phyloP scores from a whole-genome alignment of 2,888 invertebrate genomes.

The Thecophora atra region DNA sequence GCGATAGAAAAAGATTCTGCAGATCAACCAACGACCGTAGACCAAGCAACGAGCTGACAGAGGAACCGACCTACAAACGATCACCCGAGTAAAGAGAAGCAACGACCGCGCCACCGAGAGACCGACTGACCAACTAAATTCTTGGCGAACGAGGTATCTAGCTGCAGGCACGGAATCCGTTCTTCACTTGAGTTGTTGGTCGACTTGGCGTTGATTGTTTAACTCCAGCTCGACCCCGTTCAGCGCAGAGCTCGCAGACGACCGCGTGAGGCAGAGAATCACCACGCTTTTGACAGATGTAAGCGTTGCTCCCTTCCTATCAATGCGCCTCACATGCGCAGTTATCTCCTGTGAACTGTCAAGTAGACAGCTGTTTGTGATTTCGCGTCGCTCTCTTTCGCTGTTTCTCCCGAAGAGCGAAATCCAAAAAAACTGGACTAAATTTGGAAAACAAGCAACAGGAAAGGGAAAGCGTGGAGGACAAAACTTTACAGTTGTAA shows the following conservation, averaged over 20 bases:
- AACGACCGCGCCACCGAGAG: not conserved
- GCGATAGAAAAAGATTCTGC: not conserved
- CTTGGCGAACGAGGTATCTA: not conserved
- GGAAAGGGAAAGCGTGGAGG: slow-evolving; percentile 1
- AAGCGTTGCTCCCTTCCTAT: not conserved
- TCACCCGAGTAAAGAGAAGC: not conserved
- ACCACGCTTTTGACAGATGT: not conserved
- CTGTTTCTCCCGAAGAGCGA: not conserved
- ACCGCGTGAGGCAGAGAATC: slow-evolving; percentile 33
- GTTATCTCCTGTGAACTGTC: slow-evolving; percentile 16
- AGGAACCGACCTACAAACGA: not conserved
- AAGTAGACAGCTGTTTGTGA: slow-evolving; percentile 30
- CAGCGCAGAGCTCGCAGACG: slow-evolving; percentile 34
- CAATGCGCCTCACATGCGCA: slow-evolving; percentile 54
- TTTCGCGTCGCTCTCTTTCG: not conserved
- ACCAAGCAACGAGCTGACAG: not conserved
- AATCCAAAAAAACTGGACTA: too few species aligned
- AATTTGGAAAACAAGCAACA: too few species aligned
- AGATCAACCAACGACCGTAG: slow-evolving; percentile 12
- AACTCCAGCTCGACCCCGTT: slow-evolving; percentile 25
- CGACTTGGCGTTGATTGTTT: not conserved
- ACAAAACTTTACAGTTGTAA: slow-evolving; percentile 45
- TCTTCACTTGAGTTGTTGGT: slow-evolving; percentile 14
- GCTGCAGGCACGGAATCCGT: not conserved
- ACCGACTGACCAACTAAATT: slow-evolving; percentile 14